A percentile compares a stretch with the other conserved stretches of the same genome.
These are phyloP conservation scores for Notospermus geniculatus DNA, from an alignment of 1,140 invertebrate genomes.

Conservation along the genomic window DNA sequence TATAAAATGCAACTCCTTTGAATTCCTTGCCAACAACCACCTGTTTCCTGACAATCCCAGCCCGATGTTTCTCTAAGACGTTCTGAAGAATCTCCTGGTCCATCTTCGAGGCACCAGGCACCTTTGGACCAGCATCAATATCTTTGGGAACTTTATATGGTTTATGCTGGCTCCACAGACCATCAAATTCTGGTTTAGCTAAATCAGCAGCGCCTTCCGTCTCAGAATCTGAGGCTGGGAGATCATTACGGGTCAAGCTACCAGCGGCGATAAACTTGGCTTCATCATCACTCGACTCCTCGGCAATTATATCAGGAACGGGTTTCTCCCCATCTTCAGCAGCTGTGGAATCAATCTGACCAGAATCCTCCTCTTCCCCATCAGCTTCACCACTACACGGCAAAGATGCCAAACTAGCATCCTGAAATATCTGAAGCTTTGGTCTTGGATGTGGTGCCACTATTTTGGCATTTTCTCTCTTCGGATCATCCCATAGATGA, in stretches of 20 bases:
- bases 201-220: slow-evolving; percentile 30
- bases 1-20: slow-evolving; percentile 52
- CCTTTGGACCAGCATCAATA: slow-evolving; percentile 24
- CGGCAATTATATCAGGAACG: neutral
- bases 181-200: slow-evolving; percentile 54
- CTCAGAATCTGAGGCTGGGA: neutral
- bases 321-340: slow-evolving; percentile 7
- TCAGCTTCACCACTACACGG: too few species aligned
- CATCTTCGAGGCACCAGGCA: slow-evolving; percentile 48
- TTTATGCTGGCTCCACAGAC: slow-evolving; percentile 52
- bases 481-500: slow-evolving; percentile 37
- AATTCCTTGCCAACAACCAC: slow-evolving; percentile 51
- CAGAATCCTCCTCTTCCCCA: too few species aligned
- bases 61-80: slow-evolving; percentile 45
- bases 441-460: too few species aligned
- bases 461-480: slow-evolving; percentile 42
- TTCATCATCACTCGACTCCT: slow-evolving; percentile 8
- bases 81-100: slow-evolving; percentile 51
- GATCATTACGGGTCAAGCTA: neutral
- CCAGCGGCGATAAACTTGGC: neutral
- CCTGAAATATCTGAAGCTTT: too few species aligned
- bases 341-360: too few species aligned
- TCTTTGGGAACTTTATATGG: slow-evolving; percentile 47
- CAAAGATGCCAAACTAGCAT: too few species aligned
- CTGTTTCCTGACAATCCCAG: slow-evolving; percentile 49